A percentile compares a stretch with the other conserved stretches of the same genome.
phyloP scores from a whole-genome alignment of 2,888 invertebrate genomes.

The Norana najaformis region DNA sequence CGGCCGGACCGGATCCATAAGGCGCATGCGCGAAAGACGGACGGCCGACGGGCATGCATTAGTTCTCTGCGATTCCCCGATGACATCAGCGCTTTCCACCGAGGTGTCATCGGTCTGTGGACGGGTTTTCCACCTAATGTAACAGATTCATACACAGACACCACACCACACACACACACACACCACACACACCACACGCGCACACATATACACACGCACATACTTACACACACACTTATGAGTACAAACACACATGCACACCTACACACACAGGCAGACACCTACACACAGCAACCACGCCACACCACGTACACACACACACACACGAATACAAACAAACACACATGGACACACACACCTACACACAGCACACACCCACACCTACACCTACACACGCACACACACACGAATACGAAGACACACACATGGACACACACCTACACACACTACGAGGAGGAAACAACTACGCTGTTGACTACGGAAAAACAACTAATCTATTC shows the following conservation, averaged over 20 bases:
- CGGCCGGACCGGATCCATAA: not conserved
- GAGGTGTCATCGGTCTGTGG: not conserved
- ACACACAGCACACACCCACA: not conserved
- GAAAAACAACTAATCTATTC: too few species aligned
- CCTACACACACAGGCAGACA: too few species aligned
- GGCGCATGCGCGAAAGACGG: conserved; percentile 13
- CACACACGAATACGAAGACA: too few species aligned
- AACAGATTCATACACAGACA: not conserved
- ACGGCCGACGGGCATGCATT: not conserved
- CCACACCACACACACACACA: not conserved
- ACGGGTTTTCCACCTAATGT: not conserved
- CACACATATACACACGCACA: not conserved
- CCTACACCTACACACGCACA: not conserved
- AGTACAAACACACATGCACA: too few species aligned
- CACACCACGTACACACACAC: not conserved
- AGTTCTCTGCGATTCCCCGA: not conserved
- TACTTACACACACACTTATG: too few species aligned
- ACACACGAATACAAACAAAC: too few species aligned
- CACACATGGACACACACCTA: too few species aligned
- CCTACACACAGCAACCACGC: too few species aligned
- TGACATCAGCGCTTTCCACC: not conserved
- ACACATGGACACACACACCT: not conserved
- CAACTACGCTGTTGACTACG: too few species aligned
- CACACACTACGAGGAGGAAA: too few species aligned
- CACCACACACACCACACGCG: not conserved